phyloP scores from a whole-genome alignment of 2,888 invertebrate species.

The Ormia ochracea region DNA sequence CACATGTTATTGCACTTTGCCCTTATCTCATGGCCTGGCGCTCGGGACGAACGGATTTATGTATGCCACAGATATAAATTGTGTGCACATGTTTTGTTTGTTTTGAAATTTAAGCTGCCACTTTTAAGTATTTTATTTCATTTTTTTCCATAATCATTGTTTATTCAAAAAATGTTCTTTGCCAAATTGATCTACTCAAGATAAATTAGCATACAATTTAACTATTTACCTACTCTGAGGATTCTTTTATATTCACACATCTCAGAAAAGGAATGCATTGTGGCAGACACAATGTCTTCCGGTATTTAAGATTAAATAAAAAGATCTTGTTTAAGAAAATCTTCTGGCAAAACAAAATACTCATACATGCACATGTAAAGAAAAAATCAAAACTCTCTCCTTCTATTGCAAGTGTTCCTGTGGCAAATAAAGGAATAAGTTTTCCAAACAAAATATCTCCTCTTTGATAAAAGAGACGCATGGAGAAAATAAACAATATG shows the following conservation, averaged over 20 bases:
- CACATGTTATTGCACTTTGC: constrained; percentile 53
- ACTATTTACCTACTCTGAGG: constrained; percentile 24
- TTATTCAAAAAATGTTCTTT: constrained; percentile 37
- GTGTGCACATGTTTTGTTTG: constrained; percentile 9
- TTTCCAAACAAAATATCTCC: constrained; percentile 7
- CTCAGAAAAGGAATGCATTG: constrained; percentile 31
- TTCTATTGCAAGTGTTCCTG: background rate
- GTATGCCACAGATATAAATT: constrained; percentile 17
- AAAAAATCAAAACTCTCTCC: constrained; percentile 6
- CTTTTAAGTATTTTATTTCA: constrained; percentile 1
- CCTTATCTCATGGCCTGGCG: constrained; percentile 47
- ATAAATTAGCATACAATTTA: constrained; percentile 70
- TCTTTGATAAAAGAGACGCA: background rate
- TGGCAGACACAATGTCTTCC: constrained; percentile 64
- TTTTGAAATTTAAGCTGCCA: constrained; percentile 29
- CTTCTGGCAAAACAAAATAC: background rate
- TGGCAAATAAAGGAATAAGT: constrained; percentile 37
- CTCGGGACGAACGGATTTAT: constrained; percentile 47
- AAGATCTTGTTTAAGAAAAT: constrained; percentile 45
- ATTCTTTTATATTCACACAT: constrained; percentile 1
- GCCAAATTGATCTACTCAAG: constrained; percentile 72
- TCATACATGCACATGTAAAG: background rate
- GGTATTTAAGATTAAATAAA: constrained; percentile 49
- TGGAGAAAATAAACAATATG: background rate
- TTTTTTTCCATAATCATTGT: background rate